phyloP scores from a whole-genome alignment of 2,888 invertebrate species.

The Copidosoma aretas region DNA sequence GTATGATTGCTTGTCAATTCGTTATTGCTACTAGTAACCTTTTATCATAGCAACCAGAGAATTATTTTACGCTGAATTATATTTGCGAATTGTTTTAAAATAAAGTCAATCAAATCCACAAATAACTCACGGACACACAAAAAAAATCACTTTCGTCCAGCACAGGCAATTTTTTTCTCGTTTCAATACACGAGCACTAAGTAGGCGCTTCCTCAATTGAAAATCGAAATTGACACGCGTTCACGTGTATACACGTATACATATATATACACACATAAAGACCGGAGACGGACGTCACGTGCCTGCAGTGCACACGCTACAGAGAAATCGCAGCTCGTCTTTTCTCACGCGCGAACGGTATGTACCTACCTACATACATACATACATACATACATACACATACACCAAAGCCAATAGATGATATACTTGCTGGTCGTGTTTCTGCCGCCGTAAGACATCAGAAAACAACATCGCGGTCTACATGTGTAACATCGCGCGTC shows the following conservation, averaged over 20 bases:
- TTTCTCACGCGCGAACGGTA: constrained; percentile 31
- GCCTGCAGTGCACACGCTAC: constrained; percentile 16
- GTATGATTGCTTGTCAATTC: too few species aligned
- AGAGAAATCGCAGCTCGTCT: constrained; percentile 23
- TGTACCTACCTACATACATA: background rate
- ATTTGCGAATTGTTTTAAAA: too few species aligned
- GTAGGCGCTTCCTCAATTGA: constrained; percentile 28
- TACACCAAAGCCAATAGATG: too few species aligned
- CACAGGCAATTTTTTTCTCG: background rate
- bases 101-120: too few species aligned
- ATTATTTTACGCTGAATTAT: too few species aligned
- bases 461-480: too few species aligned
- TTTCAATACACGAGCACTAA: background rate
- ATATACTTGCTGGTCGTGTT: too few species aligned
- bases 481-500: too few species aligned
- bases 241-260: constrained; percentile 34
- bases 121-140: too few species aligned
- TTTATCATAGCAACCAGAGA: too few species aligned
- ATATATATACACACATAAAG: constrained; percentile 35
- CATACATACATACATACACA: background rate
- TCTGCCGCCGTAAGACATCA: too few species aligned
- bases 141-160: background rate
- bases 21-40: too few species aligned
- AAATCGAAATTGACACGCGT: constrained; percentile 33
- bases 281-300: constrained; percentile 42